Conservation (phyloP, 2,888 invertebrate species). For the Eupithecia centaureata region DNA sequence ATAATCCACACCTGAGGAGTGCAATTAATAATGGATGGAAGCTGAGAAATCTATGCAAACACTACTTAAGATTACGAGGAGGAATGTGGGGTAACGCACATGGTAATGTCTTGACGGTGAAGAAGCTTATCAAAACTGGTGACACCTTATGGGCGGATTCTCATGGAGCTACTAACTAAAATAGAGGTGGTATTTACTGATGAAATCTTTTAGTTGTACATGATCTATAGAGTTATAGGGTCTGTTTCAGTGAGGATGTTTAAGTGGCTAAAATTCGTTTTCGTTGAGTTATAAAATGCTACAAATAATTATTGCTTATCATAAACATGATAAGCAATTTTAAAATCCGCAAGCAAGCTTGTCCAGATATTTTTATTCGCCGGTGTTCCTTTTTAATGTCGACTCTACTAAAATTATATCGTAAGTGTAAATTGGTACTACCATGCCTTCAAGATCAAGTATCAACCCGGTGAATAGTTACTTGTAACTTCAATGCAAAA, state of each 20-base stretch:
- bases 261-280: too few species aligned
- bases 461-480: neutral
- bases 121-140: slow-evolving; percentile 13
- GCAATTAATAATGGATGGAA: slow-evolving; percentile 80
- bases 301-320: too few species aligned
- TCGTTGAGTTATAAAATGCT: too few species aligned
- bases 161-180: neutral
- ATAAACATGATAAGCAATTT: too few species aligned
- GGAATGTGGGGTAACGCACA: slow-evolving; percentile 54
- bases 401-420: neutral
- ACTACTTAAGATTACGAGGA: slow-evolving; percentile 57
- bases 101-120: slow-evolving; percentile 21
- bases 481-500: neutral
- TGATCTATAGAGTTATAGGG: neutral
- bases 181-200: neutral
- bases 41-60: slow-evolving; percentile 62
- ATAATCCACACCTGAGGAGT: slow-evolving; percentile 79
- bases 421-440: neutral
- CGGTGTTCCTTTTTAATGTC: neutral
- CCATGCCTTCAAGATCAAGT: neutral
- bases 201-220: neutral
- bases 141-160: slow-evolving; percentile 9
- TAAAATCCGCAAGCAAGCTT: too few species aligned
- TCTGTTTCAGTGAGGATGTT: too few species aligned
- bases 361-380: too few species aligned